Evolutionary conservation across 2,113 vertebrate species (phyloP), one percentile per base, ranked within the genome.

Genomic region (Hippocampus comes): DNA sequence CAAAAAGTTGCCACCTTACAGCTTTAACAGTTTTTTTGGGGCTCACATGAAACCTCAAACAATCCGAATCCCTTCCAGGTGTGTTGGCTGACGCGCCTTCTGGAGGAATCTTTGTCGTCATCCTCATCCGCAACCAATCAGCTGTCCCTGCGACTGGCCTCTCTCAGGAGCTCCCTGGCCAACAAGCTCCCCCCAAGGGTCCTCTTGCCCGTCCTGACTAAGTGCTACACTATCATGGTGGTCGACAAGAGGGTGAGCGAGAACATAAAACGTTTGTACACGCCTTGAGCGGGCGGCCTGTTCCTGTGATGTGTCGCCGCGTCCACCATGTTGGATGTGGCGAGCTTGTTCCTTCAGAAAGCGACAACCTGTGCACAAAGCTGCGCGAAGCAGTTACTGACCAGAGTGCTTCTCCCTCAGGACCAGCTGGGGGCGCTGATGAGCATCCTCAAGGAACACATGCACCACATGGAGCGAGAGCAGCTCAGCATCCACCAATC

Each of bases 401-500:
- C 0, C 12, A 1, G 3, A 12, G 48, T 27, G 67, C 27, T 73
- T 11, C 51, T 69, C 64, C 21, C 27, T 38, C 68, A 99, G 96
- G 89, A 68, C 18, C 93, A 90, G 72, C 76, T 97, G 79, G 85
- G 86, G 82, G 90, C 94, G 0, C 93, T 98, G 63, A 94, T 98
- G 94, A 93, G 90, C 83, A 85, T 99, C 79, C 73, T 99, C 84
- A 94, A 94, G 74, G 94, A 96, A 51, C 96, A 98, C 79, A 90
- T 99, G 8, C 30, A 71, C 73, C 88, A 91, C 69, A 94, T 99
- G 94, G 94, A 94, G 71, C 95, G 90, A 74, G 94, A 95, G 0
- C 89, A 95, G 75, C 93, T 99, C 8, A 83, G 72, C 42, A 86
- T 91, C 68, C 94, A 98, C 80, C 97, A 98, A 78, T 89, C 95